These are phyloP conservation scores for Ctenomys sociabilis DNA, from an alignment of 2,113 vertebrate species.

Conservation along the genomic window DNA sequence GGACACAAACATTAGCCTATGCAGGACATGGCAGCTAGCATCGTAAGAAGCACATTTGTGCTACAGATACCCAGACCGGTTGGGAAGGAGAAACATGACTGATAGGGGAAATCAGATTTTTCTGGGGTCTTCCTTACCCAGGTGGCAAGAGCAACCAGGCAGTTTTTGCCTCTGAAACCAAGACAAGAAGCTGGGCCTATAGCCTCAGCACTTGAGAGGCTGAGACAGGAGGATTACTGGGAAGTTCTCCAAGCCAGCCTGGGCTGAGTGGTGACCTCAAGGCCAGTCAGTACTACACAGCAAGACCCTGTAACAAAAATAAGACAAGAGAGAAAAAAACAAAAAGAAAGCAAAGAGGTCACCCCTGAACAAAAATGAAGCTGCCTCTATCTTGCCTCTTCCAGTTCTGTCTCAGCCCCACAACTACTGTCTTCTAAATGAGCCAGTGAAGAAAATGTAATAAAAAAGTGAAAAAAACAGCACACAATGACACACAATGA, in stretches of 20 bases:
- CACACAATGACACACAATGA: too few relatives aligned
- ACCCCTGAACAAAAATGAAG: not conserved
- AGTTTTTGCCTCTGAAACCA: not conserved
- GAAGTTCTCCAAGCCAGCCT: not conserved
- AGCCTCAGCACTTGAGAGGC: not conserved
- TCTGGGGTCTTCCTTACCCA: not conserved
- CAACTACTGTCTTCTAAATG: not conserved
- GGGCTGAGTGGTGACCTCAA: not conserved
- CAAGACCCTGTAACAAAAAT: not conserved
- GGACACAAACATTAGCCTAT: not conserved
- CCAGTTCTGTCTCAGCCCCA: not conserved
- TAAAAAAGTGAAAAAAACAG: not conserved
- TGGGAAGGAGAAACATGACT: not conserved
- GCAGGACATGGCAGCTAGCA: not conserved
- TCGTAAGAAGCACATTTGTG: not conserved
- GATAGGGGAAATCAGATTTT: not conserved
- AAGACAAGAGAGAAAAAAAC: not conserved
- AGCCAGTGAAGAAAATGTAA: constrained; percentile 9
- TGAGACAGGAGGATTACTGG: not conserved
- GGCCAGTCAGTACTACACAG: not conserved
- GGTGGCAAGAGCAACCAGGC: not conserved
- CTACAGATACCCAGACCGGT: not conserved
- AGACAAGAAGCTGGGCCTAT: not conserved
- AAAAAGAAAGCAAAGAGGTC: not conserved
- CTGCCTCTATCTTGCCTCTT: not conserved